These are phyloP conservation scores for Tuta absoluta DNA, from an alignment of 2,888 invertebrate species.

Conservation along the genomic window DNA sequence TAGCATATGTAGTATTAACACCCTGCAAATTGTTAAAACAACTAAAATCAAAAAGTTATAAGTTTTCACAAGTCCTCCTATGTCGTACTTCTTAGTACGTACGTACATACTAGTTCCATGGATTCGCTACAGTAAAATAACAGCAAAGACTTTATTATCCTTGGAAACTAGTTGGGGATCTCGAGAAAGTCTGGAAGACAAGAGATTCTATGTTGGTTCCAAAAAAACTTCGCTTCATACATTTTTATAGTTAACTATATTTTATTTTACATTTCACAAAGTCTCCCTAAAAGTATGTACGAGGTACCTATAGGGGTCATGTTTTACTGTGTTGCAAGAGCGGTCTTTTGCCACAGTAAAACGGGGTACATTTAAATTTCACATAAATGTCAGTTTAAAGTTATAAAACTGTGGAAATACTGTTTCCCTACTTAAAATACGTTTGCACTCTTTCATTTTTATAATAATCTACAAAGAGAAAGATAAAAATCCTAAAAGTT, in stretches of 20 bases:
- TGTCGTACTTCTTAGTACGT: no score
- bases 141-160: not conserved
- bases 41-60: no score
- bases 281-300: no score
- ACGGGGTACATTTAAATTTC: not conserved
- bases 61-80: no score
- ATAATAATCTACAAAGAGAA: slow-evolving; percentile 28
- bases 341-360: not conserved
- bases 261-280: no score
- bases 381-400: not conserved
- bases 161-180: slow-evolving; percentile 1
- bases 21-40: no score
- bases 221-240: not conserved
- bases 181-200: slow-evolving; percentile 30
- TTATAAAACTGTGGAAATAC: slow-evolving; percentile 11
- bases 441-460: slow-evolving; percentile 45
- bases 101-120: no score
- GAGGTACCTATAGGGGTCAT: no score
- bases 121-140: not conserved
- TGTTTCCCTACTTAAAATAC: slow-evolving; percentile 43
- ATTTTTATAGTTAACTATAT: no score
- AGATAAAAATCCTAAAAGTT: slow-evolving; percentile 27
- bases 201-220: slow-evolving; percentile 2
- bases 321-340: not conserved
- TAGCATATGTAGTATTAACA: no score